Conservation (phyloP, 2,797 vertebrate genomes). For the Masticophis lateralis region DNA sequence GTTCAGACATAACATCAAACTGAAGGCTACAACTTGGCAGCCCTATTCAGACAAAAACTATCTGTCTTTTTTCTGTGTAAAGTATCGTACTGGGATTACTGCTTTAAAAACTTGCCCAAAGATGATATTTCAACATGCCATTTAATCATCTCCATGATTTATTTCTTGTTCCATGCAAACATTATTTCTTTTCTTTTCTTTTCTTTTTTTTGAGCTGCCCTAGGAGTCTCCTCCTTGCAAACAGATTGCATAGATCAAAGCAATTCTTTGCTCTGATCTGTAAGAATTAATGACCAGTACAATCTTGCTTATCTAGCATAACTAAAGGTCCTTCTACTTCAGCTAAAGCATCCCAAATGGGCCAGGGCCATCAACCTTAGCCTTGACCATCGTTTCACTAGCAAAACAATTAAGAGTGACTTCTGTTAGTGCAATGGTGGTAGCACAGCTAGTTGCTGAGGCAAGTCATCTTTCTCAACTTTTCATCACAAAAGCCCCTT, state of each 20-base stretch:
- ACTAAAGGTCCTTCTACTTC: not conserved
- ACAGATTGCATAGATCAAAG: not conserved
- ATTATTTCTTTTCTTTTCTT: not conserved
- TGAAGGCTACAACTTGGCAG: not conserved
- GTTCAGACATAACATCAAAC: not conserved
- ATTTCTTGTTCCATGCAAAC: constrained; percentile 1
- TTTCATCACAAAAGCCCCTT: not conserved
- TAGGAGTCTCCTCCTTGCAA: not conserved
- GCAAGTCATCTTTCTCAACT: not conserved
- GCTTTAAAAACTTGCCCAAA: not conserved
- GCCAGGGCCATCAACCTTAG: not conserved
- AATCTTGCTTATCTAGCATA: not conserved
- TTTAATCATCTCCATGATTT: constrained; percentile 2
- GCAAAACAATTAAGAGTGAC: not conserved
- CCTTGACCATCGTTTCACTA: not conserved
- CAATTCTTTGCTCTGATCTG: not conserved
- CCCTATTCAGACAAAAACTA: not conserved
- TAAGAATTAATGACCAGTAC: not conserved
- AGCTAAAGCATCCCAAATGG: not conserved
- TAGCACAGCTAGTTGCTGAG: not conserved
- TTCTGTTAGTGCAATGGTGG: not conserved
- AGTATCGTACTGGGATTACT: not conserved
- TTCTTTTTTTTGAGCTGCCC: not conserved
- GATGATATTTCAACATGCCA: not conserved
- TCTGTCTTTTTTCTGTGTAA: not conserved